These are phyloP conservation scores for Coracopsis vasa DNA, from an alignment of 2,113 vertebrate genomes.

Conservation along the genomic window DNA sequence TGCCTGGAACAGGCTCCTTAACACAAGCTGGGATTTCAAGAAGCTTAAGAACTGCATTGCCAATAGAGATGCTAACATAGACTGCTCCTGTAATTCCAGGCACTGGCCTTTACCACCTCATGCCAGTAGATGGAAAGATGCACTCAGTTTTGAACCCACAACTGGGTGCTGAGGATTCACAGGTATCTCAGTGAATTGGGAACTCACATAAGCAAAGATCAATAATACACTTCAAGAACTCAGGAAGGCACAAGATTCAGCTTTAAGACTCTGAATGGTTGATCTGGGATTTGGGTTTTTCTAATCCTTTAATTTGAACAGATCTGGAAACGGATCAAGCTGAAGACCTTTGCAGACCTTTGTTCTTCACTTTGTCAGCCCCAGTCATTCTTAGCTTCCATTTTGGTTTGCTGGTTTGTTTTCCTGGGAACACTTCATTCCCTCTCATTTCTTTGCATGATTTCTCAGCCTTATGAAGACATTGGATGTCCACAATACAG, in stretches of 20 bases:
- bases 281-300: not conserved
- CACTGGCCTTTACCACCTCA: not conserved
- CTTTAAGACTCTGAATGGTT: not conserved
- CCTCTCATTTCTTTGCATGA: not conserved
- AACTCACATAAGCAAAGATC: not conserved
- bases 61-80: not conserved
- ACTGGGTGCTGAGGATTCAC: accelerated
- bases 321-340: not conserved
- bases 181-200: not conserved
- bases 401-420: not conserved
- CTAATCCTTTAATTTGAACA: not conserved
- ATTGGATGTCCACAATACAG: not conserved
- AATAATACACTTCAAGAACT: not conserved
- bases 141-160: not conserved
- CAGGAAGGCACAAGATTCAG: not conserved
- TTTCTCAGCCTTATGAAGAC: not conserved
- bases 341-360: not conserved
- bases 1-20: not conserved
- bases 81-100: not conserved
- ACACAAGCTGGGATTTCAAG: not conserved
- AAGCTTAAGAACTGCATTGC: not conserved
- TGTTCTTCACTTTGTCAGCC: accelerated
- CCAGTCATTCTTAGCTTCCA: not conserved
- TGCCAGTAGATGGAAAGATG: not conserved
- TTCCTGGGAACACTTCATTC: not conserved